Evolutionary conservation across 2,888 invertebrate genomes (phyloP).

Genomic region (Watsonalla binaria): DNA sequence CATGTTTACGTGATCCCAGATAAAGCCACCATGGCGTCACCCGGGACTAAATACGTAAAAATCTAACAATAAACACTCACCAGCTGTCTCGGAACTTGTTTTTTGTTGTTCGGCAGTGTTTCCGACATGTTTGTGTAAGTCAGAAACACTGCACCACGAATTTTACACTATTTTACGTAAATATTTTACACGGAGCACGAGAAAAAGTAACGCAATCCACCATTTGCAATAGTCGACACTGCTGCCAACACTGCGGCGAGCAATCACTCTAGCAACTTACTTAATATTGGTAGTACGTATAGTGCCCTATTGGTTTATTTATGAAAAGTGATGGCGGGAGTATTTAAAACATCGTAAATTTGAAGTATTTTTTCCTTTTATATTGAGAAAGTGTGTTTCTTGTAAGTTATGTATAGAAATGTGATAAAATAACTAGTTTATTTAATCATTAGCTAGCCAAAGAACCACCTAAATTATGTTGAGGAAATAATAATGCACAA

Average conservation of each 20-base stretch:
- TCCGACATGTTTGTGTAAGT: constrained; percentile 77
- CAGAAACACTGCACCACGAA: constrained; percentile 76
- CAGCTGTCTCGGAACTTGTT: constrained; percentile 80
- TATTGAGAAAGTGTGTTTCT: neutral
- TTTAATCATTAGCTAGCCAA: no score
- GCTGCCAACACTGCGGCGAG: constrained; percentile 64
- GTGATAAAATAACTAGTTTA: no score
- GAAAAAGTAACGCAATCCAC: constrained; percentile 79
- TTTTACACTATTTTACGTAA: constrained; percentile 79
- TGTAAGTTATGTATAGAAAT: no score
- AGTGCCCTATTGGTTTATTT: constrained; percentile 64
- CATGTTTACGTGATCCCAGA: constrained; percentile 82
- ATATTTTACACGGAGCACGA: constrained; percentile 79
- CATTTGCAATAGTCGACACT: constrained; percentile 77
- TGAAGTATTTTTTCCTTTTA: neutral
- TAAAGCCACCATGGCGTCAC: constrained; percentile 82
- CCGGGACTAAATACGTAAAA: constrained; percentile 78
- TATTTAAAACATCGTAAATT: constrained; percentile 49
- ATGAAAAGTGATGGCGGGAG: constrained; percentile 44
- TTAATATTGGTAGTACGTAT: constrained; percentile 51
- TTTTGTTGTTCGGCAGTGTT: constrained; percentile 78
- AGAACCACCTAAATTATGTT: no score
- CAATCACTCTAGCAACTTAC: constrained; percentile 62
- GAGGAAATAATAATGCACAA: no score
- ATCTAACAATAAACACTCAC: constrained; percentile 78